These are phyloP conservation scores for Nothocercus julius DNA, from an alignment of 2,113 vertebrate genomes.

Conservation along the genomic window DNA sequence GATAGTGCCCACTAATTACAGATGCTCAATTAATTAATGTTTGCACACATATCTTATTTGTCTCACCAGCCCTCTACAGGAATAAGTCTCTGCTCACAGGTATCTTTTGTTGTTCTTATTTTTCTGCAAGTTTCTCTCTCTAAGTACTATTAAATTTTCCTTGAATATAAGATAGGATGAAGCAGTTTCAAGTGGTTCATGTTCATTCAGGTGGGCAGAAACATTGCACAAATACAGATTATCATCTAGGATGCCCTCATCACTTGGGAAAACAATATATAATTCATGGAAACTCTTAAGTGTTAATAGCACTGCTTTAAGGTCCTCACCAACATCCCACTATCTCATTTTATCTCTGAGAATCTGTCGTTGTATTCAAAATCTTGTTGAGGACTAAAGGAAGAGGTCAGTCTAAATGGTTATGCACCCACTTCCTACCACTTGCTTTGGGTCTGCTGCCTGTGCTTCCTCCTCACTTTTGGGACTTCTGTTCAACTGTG, in stretches of 20 bases:
- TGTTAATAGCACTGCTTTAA: constrained; percentile 24
- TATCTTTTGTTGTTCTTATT: background rate
- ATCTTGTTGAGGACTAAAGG: background rate
- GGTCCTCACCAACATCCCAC: background rate
- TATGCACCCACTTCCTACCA: background rate
- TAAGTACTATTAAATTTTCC: background rate
- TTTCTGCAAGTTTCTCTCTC: background rate
- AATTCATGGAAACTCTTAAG: constrained; percentile 19
- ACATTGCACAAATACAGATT: constrained; percentile 3
- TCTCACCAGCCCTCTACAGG: background rate
- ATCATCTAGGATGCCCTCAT: constrained; percentile 18
- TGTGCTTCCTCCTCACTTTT: background rate
- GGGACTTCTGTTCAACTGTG: background rate
- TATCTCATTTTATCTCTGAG: background rate
- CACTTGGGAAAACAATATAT: constrained; percentile 13
- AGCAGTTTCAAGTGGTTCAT: background rate
- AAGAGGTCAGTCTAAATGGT: background rate
- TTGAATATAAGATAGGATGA: background rate
- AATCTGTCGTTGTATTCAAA: background rate
- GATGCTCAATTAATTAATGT: background rate
- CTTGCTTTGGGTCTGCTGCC: background rate
- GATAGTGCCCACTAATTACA: background rate
- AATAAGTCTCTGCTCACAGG: background rate
- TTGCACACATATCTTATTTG: background rate
- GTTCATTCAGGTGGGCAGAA: background rate